These are phyloP conservation scores for Pardalotus punctatus DNA, from an alignment of 2,113 vertebrate genomes.

Conservation along the genomic window DNA sequence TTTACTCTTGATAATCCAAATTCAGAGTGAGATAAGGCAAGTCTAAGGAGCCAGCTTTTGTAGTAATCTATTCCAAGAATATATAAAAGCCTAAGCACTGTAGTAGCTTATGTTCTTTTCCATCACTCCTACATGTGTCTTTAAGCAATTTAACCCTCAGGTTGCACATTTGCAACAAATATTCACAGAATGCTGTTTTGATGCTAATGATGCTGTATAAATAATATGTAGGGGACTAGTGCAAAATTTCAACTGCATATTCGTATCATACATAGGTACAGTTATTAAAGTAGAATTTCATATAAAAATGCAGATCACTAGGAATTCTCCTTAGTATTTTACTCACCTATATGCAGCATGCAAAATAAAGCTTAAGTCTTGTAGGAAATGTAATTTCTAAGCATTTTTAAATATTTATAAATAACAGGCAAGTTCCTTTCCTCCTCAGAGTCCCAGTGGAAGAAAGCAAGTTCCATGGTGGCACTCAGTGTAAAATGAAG, in stretches of 20 bases:
- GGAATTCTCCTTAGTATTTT: not conserved
- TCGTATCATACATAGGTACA: not conserved
- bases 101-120: not conserved
- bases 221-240: not conserved
- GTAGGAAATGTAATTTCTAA: not conserved
- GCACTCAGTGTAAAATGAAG: not conserved
- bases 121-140: not conserved
- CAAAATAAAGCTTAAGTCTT: not conserved
- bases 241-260: not conserved
- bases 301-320: not conserved
- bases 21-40: not conserved
- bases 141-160: not conserved
- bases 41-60: not conserved
- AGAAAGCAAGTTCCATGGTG: not conserved
- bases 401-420: not conserved
- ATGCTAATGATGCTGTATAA: not conserved
- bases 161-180: not conserved
- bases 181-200: not conserved
- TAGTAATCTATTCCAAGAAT: not conserved
- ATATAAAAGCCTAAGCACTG: not conserved
- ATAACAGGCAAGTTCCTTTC: not conserved
- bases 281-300: not conserved
- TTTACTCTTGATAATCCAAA: not conserved
- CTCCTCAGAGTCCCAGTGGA: not conserved
- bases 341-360: not conserved